Evolutionary conservation across 2,797 vertebrate species (phyloP), one percentile per base, ranked within the genome.

Genomic region (Anguilla megastoma): DNA sequence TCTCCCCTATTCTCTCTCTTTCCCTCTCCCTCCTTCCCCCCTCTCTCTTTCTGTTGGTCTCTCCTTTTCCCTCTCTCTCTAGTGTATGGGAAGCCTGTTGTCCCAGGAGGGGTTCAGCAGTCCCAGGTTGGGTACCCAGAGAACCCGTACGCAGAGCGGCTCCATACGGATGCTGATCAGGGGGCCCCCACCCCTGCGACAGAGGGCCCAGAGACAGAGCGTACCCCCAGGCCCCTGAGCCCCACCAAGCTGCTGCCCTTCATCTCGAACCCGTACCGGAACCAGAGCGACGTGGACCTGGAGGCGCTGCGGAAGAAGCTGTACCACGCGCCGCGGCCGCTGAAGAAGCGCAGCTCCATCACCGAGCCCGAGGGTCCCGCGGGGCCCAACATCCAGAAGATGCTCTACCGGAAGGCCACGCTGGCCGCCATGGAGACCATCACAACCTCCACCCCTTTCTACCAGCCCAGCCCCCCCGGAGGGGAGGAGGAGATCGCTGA

Each of bases 271-370:
- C 98, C 98, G 0, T 99, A 99, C 94, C 97, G 99, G 82, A 97
- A 98, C 93, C 98, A 99, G 96, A 99, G 97, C 0, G 98, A 99
- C 0, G 96, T 97, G 0, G 98, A 99, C 90, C 90, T 99, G 86
- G 98, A 99, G 89, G 98, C 98, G 0, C 95, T 99, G 0, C 95
- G 98, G 18, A 98, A 98, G 88, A 99, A 98, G 90, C 96, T 99
- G 8, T 98, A 97, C 86, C 98, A 99, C 0, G 98, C 98, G 0
- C 98, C 98, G 0, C 91, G 98, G 14, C 98, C 98, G 0, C 93
- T 99, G 21, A 99, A 99, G 94, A 99, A 99, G 71, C 97, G 98
- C n/a, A 99, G 98, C 94, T 99, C 98, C 10, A 99, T 99, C 89
- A 99, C 98, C 0, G 98, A 99, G 91, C 98, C 98, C 0, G 98